phyloP scores from a whole-genome alignment of 2,888 invertebrate genomes.

The Hipparchia sbordonii region DNA sequence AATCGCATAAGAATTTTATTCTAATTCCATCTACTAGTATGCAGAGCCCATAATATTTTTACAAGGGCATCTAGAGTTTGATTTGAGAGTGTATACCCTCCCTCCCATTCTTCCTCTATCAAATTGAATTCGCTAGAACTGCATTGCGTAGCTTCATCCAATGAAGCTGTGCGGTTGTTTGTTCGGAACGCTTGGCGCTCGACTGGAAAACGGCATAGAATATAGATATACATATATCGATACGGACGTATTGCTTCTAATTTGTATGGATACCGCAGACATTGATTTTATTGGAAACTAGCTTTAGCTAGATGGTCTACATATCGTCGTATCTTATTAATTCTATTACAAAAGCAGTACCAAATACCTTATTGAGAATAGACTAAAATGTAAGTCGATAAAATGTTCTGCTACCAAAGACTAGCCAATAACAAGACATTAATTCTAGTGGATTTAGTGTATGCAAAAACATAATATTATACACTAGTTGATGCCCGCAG shows the following conservation, averaged over 20 bases:
- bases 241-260: not conserved
- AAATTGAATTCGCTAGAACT: slow-evolving; percentile 21
- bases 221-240: not conserved
- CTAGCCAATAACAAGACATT: too few species aligned
- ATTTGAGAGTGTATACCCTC: slow-evolving; percentile 10
- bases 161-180: slow-evolving; percentile 35
- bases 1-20: not conserved
- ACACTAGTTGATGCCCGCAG: too few species aligned
- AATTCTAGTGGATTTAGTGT: too few species aligned
- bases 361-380: too few species aligned
- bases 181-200: slow-evolving; percentile 29
- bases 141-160: slow-evolving; percentile 19
- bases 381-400: too few species aligned
- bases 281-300: slow-evolving; percentile 10
- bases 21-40: not conserved
- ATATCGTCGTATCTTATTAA: too few species aligned
- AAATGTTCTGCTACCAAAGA: too few species aligned
- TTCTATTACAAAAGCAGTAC: too few species aligned
- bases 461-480: too few species aligned
- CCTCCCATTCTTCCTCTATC: slow-evolving; percentile 6
- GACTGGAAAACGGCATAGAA: slow-evolving; percentile 14
- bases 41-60: slow-evolving; percentile 2
- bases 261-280: slow-evolving; percentile 1
- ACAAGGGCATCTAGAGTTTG: slow-evolving; percentile 8
- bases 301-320: not conserved